Base-by-base conservation (phyloP, 1,140 invertebrate genomes). In the Hycleus cichorii region DNA sequence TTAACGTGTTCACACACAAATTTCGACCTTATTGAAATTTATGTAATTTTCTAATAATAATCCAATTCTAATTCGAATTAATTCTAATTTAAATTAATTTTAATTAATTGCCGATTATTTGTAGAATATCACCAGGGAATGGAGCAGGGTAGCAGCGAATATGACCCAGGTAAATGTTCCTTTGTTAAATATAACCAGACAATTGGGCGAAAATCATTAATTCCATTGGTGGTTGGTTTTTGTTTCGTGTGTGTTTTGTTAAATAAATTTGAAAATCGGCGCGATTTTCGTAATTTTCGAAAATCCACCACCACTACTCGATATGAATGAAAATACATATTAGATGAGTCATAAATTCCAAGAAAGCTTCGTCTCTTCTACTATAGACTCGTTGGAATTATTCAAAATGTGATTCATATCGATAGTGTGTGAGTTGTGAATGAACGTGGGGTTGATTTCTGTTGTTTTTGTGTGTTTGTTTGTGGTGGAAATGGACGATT, bases 51-150 rank as follows among this genome's bases (percentile, higher is more conserved):
- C 32, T 32, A 32, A 32, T 32, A 5, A 32, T 4, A 32, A 32
- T 32, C 7, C 32, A 32, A 7, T 32, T 32, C 4, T 32, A 32
- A 32, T 32, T 18, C 18, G 18, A 32, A 32, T 32, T 32, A 32
- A 32, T 5, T 32, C 7, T 5, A 32, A 32, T 32, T 32, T 32
- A 3, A 32, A 5, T 32, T 5, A 3, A 32, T 32, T 32, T 5
- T 50, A n/a, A 47, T 27, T 47, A 39, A 26, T 51, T 55, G 40
- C 52, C 32, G 39, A 10, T 38, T 59, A 26, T 58, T 60, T 51
- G 56, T 75, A 82, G 80, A 81, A 78, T 82, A 81, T 76, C 79
- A 80, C 72, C 77, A 76, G 73, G 77, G 78, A 55, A 81, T 81
- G 80, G 80, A 82, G 64, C 78, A 78, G 64, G 78, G 78, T 59